phyloP scores from a whole-genome alignment of 2,113 vertebrate genomes.

The Anoplopoma fimbria region DNA sequence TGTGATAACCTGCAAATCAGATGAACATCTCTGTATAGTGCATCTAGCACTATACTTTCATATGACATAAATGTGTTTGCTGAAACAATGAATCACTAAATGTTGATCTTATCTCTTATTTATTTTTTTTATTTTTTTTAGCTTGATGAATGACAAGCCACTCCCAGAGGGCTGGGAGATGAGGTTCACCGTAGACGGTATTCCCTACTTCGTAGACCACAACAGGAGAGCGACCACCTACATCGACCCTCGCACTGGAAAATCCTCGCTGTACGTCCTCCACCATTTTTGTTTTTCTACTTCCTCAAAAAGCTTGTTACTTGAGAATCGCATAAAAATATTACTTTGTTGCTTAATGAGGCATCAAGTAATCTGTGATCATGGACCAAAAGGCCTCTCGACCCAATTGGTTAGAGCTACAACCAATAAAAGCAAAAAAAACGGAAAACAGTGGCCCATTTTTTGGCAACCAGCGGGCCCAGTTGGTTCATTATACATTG shows the following conservation, averaged over 20 bases:
- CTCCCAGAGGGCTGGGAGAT: conserved; percentile 99
- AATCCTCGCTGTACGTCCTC: conserved; percentile 92
- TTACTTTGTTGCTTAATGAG: background rate
- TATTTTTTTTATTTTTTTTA: conserved; percentile 57
- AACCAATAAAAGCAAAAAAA: background rate
- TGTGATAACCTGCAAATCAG: no score
- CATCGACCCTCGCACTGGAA: conserved; percentile 97
- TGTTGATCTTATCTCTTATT: background rate
- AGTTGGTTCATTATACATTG: no score
- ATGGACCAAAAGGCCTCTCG: background rate
- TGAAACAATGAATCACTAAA: background rate
- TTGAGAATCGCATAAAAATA: background rate
- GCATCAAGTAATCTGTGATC: background rate
- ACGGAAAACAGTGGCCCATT: no score
- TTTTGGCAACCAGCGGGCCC: no score
- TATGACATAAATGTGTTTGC: no score
- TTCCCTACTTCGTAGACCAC: conserved; percentile 99
- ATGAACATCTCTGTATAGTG: no score
- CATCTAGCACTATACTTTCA: no score
- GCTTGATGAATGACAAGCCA: conserved; percentile 96
- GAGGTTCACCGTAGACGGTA: conserved; percentile 97
- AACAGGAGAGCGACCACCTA: conserved; percentile 97
- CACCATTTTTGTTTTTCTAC: background rate
- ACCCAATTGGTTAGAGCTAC: background rate
- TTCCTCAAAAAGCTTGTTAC: background rate